Base-by-base conservation (phyloP, 2,888 invertebrate genomes). In the Dryocosmus kuriphilus region DNA sequence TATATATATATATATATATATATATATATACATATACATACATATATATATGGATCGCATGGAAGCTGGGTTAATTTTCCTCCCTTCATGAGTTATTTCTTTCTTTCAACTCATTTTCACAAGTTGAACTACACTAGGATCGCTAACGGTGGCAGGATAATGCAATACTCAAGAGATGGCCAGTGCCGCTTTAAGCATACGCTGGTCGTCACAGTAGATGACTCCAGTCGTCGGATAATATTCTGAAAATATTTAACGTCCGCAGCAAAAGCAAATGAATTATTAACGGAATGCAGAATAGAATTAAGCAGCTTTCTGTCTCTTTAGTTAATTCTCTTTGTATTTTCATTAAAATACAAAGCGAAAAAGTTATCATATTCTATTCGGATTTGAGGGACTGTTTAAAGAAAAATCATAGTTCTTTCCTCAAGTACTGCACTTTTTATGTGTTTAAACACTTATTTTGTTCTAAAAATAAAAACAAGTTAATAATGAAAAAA, bases 31-130 rank as follows among this genome's bases (percentile, higher is more conserved):
- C 8, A 32, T 6, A 7, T 32, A 0, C 5, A 32, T 35, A 11
- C 11, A 11, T 41, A 41, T 41, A 41, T 41, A 16, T 14, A 41
- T 19, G n/a, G n/a, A 51, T 19, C n/a, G n/a, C 19, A 30, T 11
- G 8, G 27, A 71, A 71, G 51, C 41, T 57, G 14, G 51, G 14
- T n/a, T 71, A 71, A 71, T 71, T 51, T 51, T 71, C 22, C 51
- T 67, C 41, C n/a, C 51, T 30, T 46, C 51, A 71, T 71, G 71
- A 51, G 71, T 71, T 71, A 71, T 71, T 71, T 71, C 30, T 71
- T 71, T 71, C n/a, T 32, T 71, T 51, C 51, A 71, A 71, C 51
- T 71, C 71, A 71, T 71, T 71, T 71, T 71, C 71, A 51, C 71
- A 46, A 71, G 46, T 32, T 71, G 46, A 71, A 67, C 71, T 71